These are phyloP conservation scores for Yponomeuta malinellus DNA, from an alignment of 2,888 invertebrate species.

Conservation along the genomic window DNA sequence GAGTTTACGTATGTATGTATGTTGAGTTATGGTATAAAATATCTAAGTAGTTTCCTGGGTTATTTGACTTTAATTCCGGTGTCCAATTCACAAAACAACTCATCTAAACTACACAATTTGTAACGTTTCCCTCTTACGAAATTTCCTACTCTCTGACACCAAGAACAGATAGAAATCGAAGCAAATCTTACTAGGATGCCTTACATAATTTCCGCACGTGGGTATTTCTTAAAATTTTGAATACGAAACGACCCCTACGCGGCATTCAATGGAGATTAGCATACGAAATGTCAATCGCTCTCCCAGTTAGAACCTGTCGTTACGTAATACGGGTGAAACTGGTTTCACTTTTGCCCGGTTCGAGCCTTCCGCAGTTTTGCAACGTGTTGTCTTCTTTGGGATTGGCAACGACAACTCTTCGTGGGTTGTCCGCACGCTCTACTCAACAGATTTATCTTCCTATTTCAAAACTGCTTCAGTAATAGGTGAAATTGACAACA, in stretches of 20 bases:
- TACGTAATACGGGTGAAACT: slow-evolving; percentile 20
- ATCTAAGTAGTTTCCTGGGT: no score
- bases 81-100: no score
- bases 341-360: slow-evolving; percentile 32
- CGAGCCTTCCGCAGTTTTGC: slow-evolving; percentile 45
- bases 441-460: not conserved
- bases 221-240: not conserved
- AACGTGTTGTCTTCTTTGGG: slow-evolving; percentile 29
- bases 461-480: no score
- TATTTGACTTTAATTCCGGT: no score
- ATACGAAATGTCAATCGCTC: slow-evolving; percentile 4
- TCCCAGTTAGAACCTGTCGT: slow-evolving; percentile 7
- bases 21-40: no score
- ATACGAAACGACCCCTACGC: not conserved
- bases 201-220: not conserved
- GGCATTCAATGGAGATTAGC: slow-evolving; percentile 6
- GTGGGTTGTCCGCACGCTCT: not conserved
- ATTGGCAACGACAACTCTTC: not conserved
- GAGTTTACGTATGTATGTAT: no score
- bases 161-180: no score
- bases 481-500: no score
- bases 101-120: no score
- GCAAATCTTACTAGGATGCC: no score
- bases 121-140: no score
- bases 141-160: no score